Evolutionary conservation across 2,888 invertebrate species (phyloP), one percentile per base, ranked within the genome.

Genomic region (Lomographa bimaculata): DNA sequence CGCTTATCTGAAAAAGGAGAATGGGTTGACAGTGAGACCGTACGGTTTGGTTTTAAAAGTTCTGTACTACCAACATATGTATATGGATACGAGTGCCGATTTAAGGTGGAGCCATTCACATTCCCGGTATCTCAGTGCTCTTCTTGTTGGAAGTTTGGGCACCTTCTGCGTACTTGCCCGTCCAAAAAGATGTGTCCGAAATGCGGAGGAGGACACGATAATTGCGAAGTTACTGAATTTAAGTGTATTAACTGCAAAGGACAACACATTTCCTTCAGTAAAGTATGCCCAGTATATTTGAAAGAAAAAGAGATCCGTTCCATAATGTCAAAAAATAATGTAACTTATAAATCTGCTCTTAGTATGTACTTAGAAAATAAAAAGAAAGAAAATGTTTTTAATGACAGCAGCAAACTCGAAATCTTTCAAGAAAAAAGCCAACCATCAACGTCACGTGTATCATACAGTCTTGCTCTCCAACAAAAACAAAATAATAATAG

Each of bases 21-120:
- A 7, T 23, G 36, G 28, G 12, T 28, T 6, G 20, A 21, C 7
- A 28, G 36, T 17, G 28, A 36, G 6, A 28, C 28, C 1, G 36
- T 36, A 3, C 14, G 36, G 1, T 28, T 36, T n/a, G 8, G 36
- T 7, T 36, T 36, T 16, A 36, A 23, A 5, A 23, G 17, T 2
- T 17, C 27, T 11, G 1, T 5, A 0, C n/a, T 36, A 8, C 36
- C 36, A 1, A 1, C 23, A 18, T 27, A 21, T 8, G 16, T 27
- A 6, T 27, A 9, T 14, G 36, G 20, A 1, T 28, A 36, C 8
- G 27, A 12, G 1, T 20, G 20, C 5, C 8, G 21, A 5, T 21
- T 21, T 8, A 21, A 21, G 9, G 8, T 36, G 0, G 36, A 8
- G 8, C 19, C 3, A 7, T 12, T 7, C 7, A 19, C 21, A 0